Evolutionary conservation across 2,797 vertebrate genomes (phyloP), one percentile per base, ranked within the genome.

Genomic region (Bradypodion ventrale): DNA sequence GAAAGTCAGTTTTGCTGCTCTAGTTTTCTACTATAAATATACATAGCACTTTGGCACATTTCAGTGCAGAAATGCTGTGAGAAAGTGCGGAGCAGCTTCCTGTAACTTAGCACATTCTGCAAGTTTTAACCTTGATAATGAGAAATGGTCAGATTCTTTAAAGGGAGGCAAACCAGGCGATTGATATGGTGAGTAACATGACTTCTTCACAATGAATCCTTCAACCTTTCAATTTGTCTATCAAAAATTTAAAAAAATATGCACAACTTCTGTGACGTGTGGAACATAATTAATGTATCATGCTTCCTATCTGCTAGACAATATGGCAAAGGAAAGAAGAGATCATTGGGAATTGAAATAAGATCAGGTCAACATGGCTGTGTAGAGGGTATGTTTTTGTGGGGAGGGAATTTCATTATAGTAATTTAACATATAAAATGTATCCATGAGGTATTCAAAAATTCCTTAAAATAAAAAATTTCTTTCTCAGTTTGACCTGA

Each of bases 161-260:
- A 49, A 59, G n/a, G 85, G 79, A 82, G 72, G 42, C 63, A 42
- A 81, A 15, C 72, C 40, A 79, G 52, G 4, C 79, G 72, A 79
- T 65, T 87, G 87, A 88, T 12, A 63, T 37, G 86, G 79, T 52
- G 32, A 79, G 29, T 78, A 83, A 25, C 63, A 59, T 62, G 80
- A 6, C 25, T 88, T 86, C 75, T 63, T 78, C 83, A 83, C 9
- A 85, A 87, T 29, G 79, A 90, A 62, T 72, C 88, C 82, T 62
- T 83, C 23, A 69, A 46, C 52, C 68, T 84, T 91, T 82, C 92
- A 91, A 76, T 75, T 87, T 74, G 35, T 23, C 32, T 70, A 66
- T 72, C 15, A 85, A 93, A n/a, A n/a, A n/a, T 90, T 89, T 66
- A 42, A 89, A 90, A 89, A 73, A 32, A 79, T 76, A 79, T 37